Evolutionary conservation across 1,140 invertebrate genomes (phyloP), one percentile per base, ranked within the genome.

Genomic region (Bombus soroeensis): DNA sequence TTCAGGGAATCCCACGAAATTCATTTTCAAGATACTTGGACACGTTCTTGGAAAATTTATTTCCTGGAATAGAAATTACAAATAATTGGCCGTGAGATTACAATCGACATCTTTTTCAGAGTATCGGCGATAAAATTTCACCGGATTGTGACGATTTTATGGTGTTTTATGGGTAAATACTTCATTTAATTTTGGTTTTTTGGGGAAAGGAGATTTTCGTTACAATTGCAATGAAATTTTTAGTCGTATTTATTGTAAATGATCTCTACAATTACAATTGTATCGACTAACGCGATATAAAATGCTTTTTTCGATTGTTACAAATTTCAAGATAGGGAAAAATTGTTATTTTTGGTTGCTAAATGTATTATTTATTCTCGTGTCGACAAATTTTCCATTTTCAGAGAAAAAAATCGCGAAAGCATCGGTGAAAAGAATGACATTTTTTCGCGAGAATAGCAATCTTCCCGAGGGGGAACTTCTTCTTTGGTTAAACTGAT

Each of bases 401-500:
- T 34, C 15, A 6, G 5, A 66, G 34, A 9, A 22, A 22, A 4
- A 22, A 4, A 37, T 68, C 34, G 1, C 25, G 0, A 22, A 25
- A 25, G 10, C 8, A 4, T 25, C 0, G 18, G 18, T 25, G 15
- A 15, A n/a, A 32, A 41, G 12, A 74, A n/a, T 4, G 25, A 41
- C 15, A 41, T 74, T 47, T 75, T 34, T 34, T 43, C 3, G 3
- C 39, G 15, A 28, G 59, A 15, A 41, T n/a, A 41, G 5, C 22
- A 9, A 25, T 13, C 84, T 81, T 57, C 28, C 13, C 41, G 41
- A 13, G 87, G 73, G 83, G 80, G 59, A 70, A 53, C 86, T 89
- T 89, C 86, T 82, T 89, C 72, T 57, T 25, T 28, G 57, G 70
- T 34, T 18, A 34, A 32, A 37, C 66, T 57, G 84, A 90, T 87